A percentile compares a stretch with the other conserved stretches of the same genome.
These are phyloP conservation scores for Drosophila takahashii DNA, from an alignment of 1,140 invertebrate genomes.

Conservation along the genomic window DNA sequence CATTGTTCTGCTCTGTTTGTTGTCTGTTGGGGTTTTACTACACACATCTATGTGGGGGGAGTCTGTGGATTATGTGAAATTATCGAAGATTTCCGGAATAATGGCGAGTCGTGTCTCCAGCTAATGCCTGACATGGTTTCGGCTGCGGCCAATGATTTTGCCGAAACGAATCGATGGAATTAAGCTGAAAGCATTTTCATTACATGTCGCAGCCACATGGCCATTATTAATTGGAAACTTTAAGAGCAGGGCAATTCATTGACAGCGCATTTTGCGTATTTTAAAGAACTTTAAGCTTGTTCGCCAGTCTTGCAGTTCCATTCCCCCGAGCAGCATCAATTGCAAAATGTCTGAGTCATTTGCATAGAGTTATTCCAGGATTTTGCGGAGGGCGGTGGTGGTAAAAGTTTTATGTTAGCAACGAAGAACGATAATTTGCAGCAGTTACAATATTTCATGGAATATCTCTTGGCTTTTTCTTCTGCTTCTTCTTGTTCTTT, in stretches of 20 bases:
- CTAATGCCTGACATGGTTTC: slow-evolving; percentile 19
- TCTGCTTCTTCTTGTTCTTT: background rate
- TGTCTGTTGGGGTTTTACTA: slow-evolving; percentile 1
- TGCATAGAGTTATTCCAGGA: slow-evolving; percentile 45
- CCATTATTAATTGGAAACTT: slow-evolving; percentile 35
- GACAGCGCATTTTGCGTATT: slow-evolving; percentile 11
- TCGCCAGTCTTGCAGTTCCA: slow-evolving; percentile 31
- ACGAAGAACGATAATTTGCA: slow-evolving; percentile 71
- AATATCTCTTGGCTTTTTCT: slow-evolving; percentile 53
- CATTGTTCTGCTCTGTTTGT: slow-evolving; percentile 26
- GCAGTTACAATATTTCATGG: slow-evolving; percentile 63
- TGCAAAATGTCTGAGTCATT: slow-evolving; percentile 60
- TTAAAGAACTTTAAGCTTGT: slow-evolving; percentile 36
- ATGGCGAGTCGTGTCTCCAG: slow-evolving; percentile 59
- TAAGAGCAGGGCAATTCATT: background rate
- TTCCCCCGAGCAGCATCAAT: slow-evolving; percentile 49
- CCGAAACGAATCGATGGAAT: slow-evolving; percentile 23
- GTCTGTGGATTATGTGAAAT: slow-evolving; percentile 68
- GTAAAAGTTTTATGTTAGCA: slow-evolving; percentile 66
- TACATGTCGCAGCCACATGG: slow-evolving; percentile 32
- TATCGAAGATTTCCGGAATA: slow-evolving; percentile 73
- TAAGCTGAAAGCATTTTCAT: slow-evolving; percentile 47
- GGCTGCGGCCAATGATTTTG: slow-evolving; percentile 20
- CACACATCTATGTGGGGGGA: slow-evolving; percentile 9
- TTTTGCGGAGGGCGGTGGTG: slow-evolving; percentile 19